These are phyloP conservation scores for Pollenia labialis DNA, from an alignment of 2,888 invertebrate genomes.

Conservation along the genomic window DNA sequence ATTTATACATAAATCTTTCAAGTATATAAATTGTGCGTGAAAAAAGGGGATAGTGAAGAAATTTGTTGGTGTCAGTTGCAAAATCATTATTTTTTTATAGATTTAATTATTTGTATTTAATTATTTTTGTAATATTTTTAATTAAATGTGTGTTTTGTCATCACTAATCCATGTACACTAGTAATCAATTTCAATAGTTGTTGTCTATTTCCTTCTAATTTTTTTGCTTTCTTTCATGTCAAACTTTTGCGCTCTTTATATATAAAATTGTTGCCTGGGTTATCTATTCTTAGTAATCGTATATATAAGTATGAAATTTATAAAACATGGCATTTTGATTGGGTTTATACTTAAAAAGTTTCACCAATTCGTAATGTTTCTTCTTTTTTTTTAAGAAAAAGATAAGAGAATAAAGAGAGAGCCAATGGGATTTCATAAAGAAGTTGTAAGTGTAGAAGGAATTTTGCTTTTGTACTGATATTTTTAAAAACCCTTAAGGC, in stretches of 20 bases:
- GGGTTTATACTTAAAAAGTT: neutral
- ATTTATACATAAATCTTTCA: constrained; percentile 57
- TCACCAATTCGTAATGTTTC: constrained; percentile 13
- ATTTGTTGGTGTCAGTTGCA: constrained; percentile 82
- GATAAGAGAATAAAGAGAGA: neutral
- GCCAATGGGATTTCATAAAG: neutral
- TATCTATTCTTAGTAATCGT: constrained; percentile 18
- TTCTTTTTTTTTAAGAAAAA: neutral
- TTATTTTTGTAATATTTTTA: constrained; percentile 59
- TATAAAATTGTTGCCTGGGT: constrained; percentile 36
- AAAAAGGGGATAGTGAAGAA: constrained; percentile 39
- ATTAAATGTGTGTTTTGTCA: constrained; percentile 78
- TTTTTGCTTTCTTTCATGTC: constrained; percentile 53
- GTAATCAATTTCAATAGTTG: constrained; percentile 44
- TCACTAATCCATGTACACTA: constrained; percentile 77
- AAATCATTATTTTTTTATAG: constrained; percentile 75
- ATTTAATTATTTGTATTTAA: constrained; percentile 49
- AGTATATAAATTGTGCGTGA: constrained; percentile 78
- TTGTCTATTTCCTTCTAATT: constrained; percentile 24
- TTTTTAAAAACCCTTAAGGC: no score
- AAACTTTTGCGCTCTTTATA: constrained; percentile 48
- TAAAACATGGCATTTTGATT: neutral
- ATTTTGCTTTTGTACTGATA: no score
- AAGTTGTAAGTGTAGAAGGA: no score
- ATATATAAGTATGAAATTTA: neutral